phyloP scores from a whole-genome alignment of 2,797 vertebrate genomes.

The Champsocephalus esox region DNA sequence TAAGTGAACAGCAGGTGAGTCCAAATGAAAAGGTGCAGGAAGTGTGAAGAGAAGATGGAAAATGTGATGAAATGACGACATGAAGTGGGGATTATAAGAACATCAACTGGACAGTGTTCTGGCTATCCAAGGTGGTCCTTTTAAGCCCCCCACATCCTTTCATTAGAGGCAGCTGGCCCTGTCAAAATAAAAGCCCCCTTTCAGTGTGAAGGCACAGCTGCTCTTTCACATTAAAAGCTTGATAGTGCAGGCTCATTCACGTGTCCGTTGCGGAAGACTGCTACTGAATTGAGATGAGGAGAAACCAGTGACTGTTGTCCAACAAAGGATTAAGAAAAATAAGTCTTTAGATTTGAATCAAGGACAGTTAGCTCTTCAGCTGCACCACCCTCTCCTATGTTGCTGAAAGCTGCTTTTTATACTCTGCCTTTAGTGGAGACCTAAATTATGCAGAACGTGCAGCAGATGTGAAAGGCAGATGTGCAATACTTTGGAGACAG shows the following conservation, averaged over 20 bases:
- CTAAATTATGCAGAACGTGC: neutral
- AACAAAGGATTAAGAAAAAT: neutral
- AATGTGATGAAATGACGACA: conserved; percentile 21
- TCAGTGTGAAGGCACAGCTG: conserved; percentile 73
- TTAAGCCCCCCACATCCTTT: conserved; percentile 46
- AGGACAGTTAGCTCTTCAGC: neutral
- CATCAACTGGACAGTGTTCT: conserved; percentile 44
- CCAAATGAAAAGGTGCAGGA: conserved; percentile 30
- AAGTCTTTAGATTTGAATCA: conserved; percentile 8
- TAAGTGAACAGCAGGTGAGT: conserved; percentile 29
- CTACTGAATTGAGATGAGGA: conserved; percentile 42
- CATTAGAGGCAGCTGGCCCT: conserved; percentile 59
- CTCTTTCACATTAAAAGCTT: conserved; percentile 75
- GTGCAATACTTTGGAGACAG: neutral
- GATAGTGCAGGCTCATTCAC: conserved; percentile 37
- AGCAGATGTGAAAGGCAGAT: conserved; percentile 12
- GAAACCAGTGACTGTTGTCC: conserved; percentile 24
- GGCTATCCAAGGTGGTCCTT: conserved; percentile 47
- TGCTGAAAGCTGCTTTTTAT: conserved; percentile 12
- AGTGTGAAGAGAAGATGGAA: conserved; percentile 13
- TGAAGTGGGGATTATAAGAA: conserved; percentile 33
- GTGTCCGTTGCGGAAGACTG: conserved; percentile 34
- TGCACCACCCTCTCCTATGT: neutral
- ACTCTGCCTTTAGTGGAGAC: neutral
- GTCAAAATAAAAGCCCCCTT: conserved; percentile 76